Conservation (phyloP, 1,140 invertebrate genomes). For the Metopolophium dirhodum region DNA sequence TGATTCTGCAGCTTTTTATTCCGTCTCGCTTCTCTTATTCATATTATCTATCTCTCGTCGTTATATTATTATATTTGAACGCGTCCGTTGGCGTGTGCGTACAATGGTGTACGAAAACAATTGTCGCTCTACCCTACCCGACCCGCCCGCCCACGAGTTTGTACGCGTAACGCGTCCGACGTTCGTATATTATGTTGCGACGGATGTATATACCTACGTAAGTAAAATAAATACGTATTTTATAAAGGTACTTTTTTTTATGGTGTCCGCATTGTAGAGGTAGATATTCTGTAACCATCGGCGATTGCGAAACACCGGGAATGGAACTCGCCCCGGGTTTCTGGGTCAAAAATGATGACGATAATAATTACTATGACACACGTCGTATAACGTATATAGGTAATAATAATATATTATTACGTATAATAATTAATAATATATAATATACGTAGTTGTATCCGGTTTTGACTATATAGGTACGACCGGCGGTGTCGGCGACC, state of each 20-base stretch:
- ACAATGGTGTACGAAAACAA: conserved; percentile 23
- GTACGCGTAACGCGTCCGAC: neutral
- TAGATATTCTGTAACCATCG: neutral
- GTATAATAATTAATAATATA: neutral
- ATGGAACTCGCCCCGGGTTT: conserved; percentile 31
- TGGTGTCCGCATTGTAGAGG: neutral
- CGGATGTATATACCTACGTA: neutral
- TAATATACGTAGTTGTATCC: conserved; percentile 1
- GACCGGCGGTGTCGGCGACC: neutral
- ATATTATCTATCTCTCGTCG: neutral
- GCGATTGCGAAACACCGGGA: conserved; percentile 30
- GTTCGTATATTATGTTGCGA: neutral
- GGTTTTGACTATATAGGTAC: conserved; percentile 38
- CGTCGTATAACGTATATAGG: too few relatives aligned
- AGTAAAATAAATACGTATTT: neutral
- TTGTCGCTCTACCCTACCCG: neutral
- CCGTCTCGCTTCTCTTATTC: neutral
- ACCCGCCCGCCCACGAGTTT: neutral
- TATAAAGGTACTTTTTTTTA: neutral
- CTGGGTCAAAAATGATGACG: conserved; percentile 24
- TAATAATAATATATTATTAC: conserved; percentile 14
- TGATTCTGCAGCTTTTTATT: conserved; percentile 37
- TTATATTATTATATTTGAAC: neutral
- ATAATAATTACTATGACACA: conserved; percentile 18
- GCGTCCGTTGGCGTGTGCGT: neutral